Evolutionary conservation across 2,113 vertebrate species (phyloP).

Genomic region (Paradoxurus hermaphroditus): DNA sequence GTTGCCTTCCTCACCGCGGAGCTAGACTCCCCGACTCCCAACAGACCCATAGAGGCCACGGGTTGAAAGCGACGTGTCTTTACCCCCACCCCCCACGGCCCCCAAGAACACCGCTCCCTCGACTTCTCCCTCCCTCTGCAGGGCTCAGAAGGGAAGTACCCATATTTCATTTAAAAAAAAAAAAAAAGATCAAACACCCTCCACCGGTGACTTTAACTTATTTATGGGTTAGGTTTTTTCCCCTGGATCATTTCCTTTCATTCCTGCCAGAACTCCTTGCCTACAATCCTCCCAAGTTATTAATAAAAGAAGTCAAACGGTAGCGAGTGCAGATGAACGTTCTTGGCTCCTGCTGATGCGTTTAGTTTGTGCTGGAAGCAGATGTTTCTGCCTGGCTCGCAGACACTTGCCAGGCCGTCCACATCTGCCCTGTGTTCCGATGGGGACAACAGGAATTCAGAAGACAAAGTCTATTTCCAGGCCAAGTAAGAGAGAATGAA

Average conservation of each 20-base stretch:
- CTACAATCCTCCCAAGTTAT: conserved; percentile 63
- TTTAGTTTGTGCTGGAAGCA: conserved; percentile 52
- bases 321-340: neutral
- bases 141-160: conserved; percentile 45
- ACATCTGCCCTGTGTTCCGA: conserved; percentile 36
- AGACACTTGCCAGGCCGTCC: conserved; percentile 47
- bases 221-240: conserved; percentile 62
- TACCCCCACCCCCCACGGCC: neutral
- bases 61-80: neutral
- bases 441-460: neutral
- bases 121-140: conserved; percentile 16
- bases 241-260: conserved; percentile 59
- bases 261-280: conserved; percentile 55
- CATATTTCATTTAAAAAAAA: conserved; percentile 46
- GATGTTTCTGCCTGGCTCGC: conserved; percentile 57
- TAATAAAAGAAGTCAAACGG: conserved; percentile 72
- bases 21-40: neutral
- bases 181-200: conserved; percentile 57
- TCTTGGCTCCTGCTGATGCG: conserved; percentile 44
- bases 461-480: neutral
- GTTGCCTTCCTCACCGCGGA: neutral
- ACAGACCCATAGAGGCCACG: neutral
- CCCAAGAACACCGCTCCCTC: neutral
- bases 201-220: conserved; percentile 51
- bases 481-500: neutral